Base-by-base conservation (phyloP, 2,797 vertebrate genomes). In the Lutjanus campechanus region DNA sequence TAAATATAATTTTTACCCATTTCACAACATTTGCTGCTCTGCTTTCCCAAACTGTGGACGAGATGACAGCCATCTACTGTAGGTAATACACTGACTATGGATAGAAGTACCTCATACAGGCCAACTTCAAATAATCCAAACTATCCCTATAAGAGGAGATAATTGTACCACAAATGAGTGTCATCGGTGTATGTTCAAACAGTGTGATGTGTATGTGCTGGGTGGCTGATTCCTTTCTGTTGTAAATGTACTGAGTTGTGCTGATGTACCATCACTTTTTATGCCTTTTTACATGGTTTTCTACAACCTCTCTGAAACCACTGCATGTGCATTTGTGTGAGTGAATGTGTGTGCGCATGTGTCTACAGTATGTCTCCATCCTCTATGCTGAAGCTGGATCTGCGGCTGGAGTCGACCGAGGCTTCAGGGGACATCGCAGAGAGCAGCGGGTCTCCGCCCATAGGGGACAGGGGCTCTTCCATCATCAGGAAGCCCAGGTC, bases 351-450 rank as follows among this genome's bases (percentile, higher is more conserved):
- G 29, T 40, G 8, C 7, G 29, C 12, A 13, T 44, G 62, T 61
- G 76, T 87, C 86, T 94, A 99, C 96, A 97, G 95, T 94, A 98
- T 97, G 62, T 99, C 98, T 17, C 96, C 87, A 7, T 99, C 98
- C 75, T 99, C 98, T 94, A 99, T 97, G 96, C 98, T 99, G 93
- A 99, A 99, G 95, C 98, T 99, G 95, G 98, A 99, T 55, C 98
- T 93, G 81, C 98, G 97, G 92, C 98, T 99, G 90, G 98, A 99
- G 94, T 97, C 96, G 76, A 99, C 95, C 40, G 98, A 99, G 47
- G 95, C 98, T 87, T 97, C 97, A 0, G 98, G 97, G 66, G 98
- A 99, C 96, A 99, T 96, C 61, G 97, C 96, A 0, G 98, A 98
- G 82, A 99, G 97, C 92, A 99, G 95, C 1, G 98, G 98, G 90